These are phyloP conservation scores for Sinohyriopsis cumingii DNA, from an alignment of 2,888 invertebrate genomes.

Conservation along the genomic window DNA sequence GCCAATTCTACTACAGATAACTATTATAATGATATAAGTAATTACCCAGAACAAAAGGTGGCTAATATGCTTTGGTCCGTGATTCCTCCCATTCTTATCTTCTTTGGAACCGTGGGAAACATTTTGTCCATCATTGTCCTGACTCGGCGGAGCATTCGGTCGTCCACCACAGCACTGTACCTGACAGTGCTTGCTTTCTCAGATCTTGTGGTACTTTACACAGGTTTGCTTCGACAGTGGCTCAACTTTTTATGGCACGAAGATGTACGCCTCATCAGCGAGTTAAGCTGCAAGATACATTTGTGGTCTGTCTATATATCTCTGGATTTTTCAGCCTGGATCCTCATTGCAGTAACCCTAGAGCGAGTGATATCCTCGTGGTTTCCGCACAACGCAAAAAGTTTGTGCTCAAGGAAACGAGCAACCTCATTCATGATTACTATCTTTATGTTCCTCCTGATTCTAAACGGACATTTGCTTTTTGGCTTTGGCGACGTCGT, in stretches of 20 bases:
- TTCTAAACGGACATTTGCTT: conserved; percentile 49
- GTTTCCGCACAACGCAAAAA: conserved; percentile 50
- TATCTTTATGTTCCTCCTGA: conserved; percentile 32
- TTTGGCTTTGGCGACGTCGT: conserved; percentile 37
- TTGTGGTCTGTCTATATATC: conserved; percentile 53
- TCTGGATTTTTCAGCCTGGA: conserved; percentile 60
- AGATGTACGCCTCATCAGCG: conserved; percentile 44
- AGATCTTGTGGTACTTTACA: conserved; percentile 55
- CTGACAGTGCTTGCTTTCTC: conserved; percentile 49
- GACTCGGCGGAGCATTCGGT: conserved; percentile 42
- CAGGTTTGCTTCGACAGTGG: conserved; percentile 57
- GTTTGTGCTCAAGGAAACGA: conserved; percentile 35
- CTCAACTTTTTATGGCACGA: conserved; percentile 25
- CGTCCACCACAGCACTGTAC: conserved; percentile 51
- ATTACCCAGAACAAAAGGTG: conserved; percentile 26
- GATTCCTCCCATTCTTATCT: conserved; percentile 53
- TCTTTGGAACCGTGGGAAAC: conserved; percentile 59
- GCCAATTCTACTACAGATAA: too few relatives aligned
- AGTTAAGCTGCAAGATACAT: conserved; percentile 48
- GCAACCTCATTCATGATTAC: conserved; percentile 28
- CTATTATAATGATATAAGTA: conserved; percentile 12
- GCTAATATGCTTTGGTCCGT: conserved; percentile 41
- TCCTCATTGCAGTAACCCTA: conserved; percentile 59
- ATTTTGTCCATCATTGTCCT: conserved; percentile 49
- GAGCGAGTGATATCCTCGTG: conserved; percentile 58